Conservation (phyloP, 1,140 invertebrate species). For the Lethrus apterus region DNA sequence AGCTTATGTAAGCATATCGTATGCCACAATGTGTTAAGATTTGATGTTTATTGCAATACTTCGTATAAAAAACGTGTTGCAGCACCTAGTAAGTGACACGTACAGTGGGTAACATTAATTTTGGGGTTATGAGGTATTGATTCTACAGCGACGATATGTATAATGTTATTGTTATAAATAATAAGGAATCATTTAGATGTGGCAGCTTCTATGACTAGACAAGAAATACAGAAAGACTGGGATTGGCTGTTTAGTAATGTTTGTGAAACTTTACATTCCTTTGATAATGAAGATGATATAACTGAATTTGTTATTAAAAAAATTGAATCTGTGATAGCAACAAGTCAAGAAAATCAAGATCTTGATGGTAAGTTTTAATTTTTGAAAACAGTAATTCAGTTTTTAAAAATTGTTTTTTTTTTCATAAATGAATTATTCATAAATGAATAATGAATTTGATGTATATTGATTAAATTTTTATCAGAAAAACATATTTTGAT, state of each 20-base stretch:
- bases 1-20: too few species aligned
- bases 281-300: conserved; percentile 90
- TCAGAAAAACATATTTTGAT: too few species aligned
- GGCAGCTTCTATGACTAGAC: conserved; percentile 73
- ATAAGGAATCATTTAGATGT: too few species aligned
- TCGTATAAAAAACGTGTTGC: too few species aligned
- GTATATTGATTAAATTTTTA: too few species aligned
- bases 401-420: conserved; percentile 3
- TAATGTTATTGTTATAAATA: too few species aligned
- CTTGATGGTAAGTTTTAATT: conserved; percentile 32
- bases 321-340: conserved; percentile 86
- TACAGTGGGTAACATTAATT: too few species aligned
- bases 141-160: too few species aligned
- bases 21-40: too few species aligned
- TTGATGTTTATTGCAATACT: too few species aligned
- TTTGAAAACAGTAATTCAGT: not conserved
- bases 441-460: not conserved
- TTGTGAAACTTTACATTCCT: conserved; percentile 75
- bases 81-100: too few species aligned
- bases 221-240: conserved; percentile 90
- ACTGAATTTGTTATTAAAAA: conserved; percentile 95
- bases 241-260: conserved; percentile 88
- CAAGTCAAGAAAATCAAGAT: conserved; percentile 43
- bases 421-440: not conserved
- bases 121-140: too few species aligned